These are phyloP conservation scores for Nannobrachium achirus DNA, from an alignment of 2,113 vertebrate species.

Conservation along the genomic window DNA sequence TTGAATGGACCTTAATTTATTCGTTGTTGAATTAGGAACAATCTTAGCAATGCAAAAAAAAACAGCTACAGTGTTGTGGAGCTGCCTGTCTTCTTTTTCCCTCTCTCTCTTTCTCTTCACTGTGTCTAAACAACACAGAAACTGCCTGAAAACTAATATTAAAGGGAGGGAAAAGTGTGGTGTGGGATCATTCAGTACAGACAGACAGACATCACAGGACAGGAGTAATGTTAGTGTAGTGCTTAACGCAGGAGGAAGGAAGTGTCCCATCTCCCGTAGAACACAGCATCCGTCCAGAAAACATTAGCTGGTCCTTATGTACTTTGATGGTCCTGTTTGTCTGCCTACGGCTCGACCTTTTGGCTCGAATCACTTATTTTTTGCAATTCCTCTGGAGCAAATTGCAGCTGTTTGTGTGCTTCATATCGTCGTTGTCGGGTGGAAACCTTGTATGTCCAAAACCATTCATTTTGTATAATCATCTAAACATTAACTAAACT, in stretches of 20 bases:
- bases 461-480: too few species aligned
- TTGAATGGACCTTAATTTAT: too few species aligned
- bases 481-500: too few species aligned
- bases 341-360: conserved; percentile 27
- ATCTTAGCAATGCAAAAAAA: too few species aligned
- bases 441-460: too few species aligned
- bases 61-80: too few species aligned
- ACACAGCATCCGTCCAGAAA: conserved; percentile 31
- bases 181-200: not conserved
- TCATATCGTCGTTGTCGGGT: not conserved
- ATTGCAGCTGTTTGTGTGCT: not conserved
- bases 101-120: too few species aligned
- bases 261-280: not conserved
- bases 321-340: conserved; percentile 38
- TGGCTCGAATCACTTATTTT: not conserved
- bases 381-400: not conserved
- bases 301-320: conserved; percentile 28
- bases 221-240: not conserved
- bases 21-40: too few species aligned
- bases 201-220: not conserved
- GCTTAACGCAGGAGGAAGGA: not conserved
- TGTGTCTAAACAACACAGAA: too few species aligned
- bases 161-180: too few species aligned
- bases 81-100: too few species aligned
- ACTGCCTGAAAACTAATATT: too few species aligned